Percentiles rank a stretch among this genome's conserved stretches.
These are phyloP conservation scores for Drosophila murphyi DNA, from an alignment of 1,140 invertebrate species.

Conservation along the genomic window DNA sequence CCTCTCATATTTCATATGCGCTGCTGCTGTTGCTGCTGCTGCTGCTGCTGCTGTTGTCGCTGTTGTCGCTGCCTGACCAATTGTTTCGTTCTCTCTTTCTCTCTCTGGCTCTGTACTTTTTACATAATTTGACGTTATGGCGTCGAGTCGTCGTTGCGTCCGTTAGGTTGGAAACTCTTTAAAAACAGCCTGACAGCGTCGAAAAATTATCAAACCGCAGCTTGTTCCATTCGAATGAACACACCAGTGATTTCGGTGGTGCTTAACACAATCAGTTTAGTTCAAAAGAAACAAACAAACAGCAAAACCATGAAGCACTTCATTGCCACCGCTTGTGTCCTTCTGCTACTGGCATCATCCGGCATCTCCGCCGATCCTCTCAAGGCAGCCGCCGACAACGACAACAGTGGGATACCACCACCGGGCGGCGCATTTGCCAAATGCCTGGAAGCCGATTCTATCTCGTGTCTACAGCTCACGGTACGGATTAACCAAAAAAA, in stretches of 20 bases:
- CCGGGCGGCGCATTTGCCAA: slow-evolving; percentile 78
- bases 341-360: slow-evolving; percentile 78
- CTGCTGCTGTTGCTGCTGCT: slow-evolving; percentile 39
- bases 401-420: slow-evolving; percentile 39
- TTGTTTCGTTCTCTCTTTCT: slow-evolving; percentile 24
- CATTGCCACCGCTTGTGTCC: slow-evolving; percentile 77
- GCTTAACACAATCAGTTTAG: slow-evolving; percentile 69
- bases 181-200: slow-evolving; percentile 84
- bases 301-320: slow-evolving; percentile 73
- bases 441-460: slow-evolving; percentile 88
- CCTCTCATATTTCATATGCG: slow-evolving; percentile 51
- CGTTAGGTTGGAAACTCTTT: slow-evolving; percentile 84
- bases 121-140: slow-evolving; percentile 82
- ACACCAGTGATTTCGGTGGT: slow-evolving; percentile 84
- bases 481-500: slow-evolving; percentile 81
- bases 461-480: slow-evolving; percentile 88
- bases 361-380: slow-evolving; percentile 82
- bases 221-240: slow-evolving; percentile 85
- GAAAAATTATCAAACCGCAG: slow-evolving; percentile 85
- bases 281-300: slow-evolving; percentile 49
- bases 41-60: slow-evolving; percentile 2
- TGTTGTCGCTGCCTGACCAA: slow-evolving; percentile 13
- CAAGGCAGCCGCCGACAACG: slow-evolving; percentile 57
- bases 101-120: slow-evolving; percentile 59
- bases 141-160: slow-evolving; percentile 73